Base-by-base conservation (phyloP, 2,113 vertebrate species). In the Lanius ludovicianus region DNA sequence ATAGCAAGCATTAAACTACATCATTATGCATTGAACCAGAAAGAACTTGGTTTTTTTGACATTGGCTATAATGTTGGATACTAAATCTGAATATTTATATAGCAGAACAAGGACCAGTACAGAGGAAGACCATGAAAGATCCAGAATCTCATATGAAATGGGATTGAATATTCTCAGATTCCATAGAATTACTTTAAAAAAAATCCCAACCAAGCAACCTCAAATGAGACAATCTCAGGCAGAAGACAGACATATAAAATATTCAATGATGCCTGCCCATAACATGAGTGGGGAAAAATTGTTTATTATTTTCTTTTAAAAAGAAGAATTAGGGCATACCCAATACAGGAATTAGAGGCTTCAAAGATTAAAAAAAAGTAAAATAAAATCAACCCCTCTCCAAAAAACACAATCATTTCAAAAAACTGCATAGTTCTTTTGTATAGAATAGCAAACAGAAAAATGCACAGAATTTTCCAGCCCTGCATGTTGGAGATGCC, bases 311-410 rank as follows among this genome's bases (percentile, higher is more conserved):
- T 59, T 75, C 5, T 60, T 92, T 37, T 74, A 35, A 92, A 73
- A 16, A 35, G 15, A 68, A 59, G 8, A 75, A 30, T 13, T 31
- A 25, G 2, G 2, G 2, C 2, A 0, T 7, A 83, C 3, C 24
- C 7, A 85, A 9, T 14, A 18, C 4, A 69, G 28, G 27, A 64
- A 82, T 42, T 42, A 65, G 44, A 47, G 6, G 24, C 4, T 71
- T 70, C 39, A 63, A 81, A 55, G 13, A 15, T 25, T 24, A 13
- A 62, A 28, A 15, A 47, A n/a, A 17, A 35, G 57, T 22, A 56
- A 35, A 15, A 56, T 41, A 41, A 57, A 15, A 35, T 17, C 24
- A 27, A 9, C 9, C 4, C 0, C 1, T 11, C 7, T 5, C 0
- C 15, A 7, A 13, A 6, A 71, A 39, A 56, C 41, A 16, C 9